Conservation (phyloP, 1,140 invertebrate species). For the Acromyrmex heyeri region DNA sequence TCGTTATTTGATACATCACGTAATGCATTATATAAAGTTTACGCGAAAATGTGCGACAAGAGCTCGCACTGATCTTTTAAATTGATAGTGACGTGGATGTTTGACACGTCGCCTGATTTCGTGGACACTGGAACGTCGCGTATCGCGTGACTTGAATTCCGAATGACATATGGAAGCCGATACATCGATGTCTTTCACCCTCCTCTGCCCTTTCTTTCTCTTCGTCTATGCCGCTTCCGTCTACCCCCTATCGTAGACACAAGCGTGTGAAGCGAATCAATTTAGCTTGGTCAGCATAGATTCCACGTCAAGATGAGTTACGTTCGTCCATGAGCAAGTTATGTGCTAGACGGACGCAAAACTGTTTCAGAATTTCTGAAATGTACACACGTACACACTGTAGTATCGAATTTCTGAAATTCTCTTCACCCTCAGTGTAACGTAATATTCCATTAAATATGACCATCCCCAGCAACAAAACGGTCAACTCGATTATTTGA, state of each 20-base stretch:
- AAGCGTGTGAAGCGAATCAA: slow-evolving; percentile 65
- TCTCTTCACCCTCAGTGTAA: slow-evolving; percentile 39
- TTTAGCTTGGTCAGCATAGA: slow-evolving; percentile 47
- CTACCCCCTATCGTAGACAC: background rate
- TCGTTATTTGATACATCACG: background rate
- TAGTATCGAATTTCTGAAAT: slow-evolving; percentile 40
- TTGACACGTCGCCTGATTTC: slow-evolving; percentile 71
- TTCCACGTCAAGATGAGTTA: slow-evolving; percentile 61
- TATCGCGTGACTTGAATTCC: slow-evolving; percentile 64
- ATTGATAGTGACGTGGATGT: slow-evolving; percentile 76
- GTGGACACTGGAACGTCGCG: slow-evolving; percentile 54
- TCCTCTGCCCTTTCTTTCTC: slow-evolving; percentile 32
- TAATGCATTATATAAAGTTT: slow-evolving; percentile 34
- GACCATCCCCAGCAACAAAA: background rate
- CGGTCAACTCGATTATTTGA: slow-evolving; percentile 20
- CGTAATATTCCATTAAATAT: slow-evolving; percentile 53
- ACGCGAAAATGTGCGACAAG: slow-evolving; percentile 32
- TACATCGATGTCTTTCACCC: slow-evolving; percentile 65
- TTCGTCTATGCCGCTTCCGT: background rate
- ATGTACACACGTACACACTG: slow-evolving; percentile 17
- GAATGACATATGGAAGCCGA: slow-evolving; percentile 65
- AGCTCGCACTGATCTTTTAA: slow-evolving; percentile 72
- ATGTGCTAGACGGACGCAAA: slow-evolving; percentile 14
- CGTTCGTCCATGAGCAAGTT: slow-evolving; percentile 35
- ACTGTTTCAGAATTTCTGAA: slow-evolving; percentile 53